A percentile compares a stretch with the other conserved stretches of the same genome.
phyloP scores from a whole-genome alignment of 1,140 invertebrate species.

The Battus philenor region DNA sequence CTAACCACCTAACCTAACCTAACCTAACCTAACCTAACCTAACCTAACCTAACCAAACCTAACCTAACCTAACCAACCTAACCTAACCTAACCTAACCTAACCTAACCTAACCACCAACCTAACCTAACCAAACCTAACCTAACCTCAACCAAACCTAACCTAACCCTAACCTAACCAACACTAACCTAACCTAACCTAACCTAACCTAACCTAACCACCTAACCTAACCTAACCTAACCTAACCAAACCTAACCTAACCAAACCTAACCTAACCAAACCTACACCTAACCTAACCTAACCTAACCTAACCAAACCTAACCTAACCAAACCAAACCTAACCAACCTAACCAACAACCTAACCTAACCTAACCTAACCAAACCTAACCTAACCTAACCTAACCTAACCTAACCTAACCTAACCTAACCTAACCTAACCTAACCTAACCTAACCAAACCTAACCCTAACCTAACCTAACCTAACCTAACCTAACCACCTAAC shows the following conservation, averaged over 20 bases:
- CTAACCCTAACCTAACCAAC: constrained; percentile 30
- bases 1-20: constrained; percentile 36
- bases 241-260: constrained; percentile 36
- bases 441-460: constrained; percentile 35
- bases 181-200: constrained; percentile 30
- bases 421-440: constrained; percentile 37
- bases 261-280: constrained; percentile 35
- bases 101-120: constrained; percentile 36
- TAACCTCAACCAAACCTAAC: constrained; percentile 38
- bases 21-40: constrained; percentile 38
- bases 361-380: constrained; percentile 41
- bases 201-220: too few species aligned
- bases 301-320: constrained; percentile 31
- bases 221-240: constrained; percentile 36
- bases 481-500: constrained; percentile 39
- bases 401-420: constrained; percentile 43
- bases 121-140: constrained; percentile 39
- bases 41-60: constrained; percentile 33
- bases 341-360: constrained; percentile 39
- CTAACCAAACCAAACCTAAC: constrained; percentile 28
- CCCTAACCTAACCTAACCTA: constrained; percentile 29
- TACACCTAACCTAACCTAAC: constrained; percentile 29
- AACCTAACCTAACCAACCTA: constrained; percentile 39
- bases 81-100: constrained; percentile 39
- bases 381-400: constrained; percentile 42